Evolutionary conservation across 2,797 vertebrate genomes (phyloP).

Genomic region (Melanogrammus aeglefinus): DNA sequence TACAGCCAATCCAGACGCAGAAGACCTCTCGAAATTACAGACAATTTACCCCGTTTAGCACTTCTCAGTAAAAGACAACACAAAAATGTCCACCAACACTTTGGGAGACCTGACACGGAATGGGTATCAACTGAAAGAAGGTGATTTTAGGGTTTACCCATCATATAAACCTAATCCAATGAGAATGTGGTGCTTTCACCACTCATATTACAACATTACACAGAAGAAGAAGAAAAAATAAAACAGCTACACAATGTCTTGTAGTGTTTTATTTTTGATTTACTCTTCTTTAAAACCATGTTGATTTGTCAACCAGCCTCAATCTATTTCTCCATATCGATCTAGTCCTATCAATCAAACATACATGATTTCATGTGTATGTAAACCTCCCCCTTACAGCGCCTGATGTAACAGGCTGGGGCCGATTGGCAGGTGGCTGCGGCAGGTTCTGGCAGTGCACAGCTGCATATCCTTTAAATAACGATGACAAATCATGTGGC

Average conservation of each 20-base stretch:
- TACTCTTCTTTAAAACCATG: background rate
- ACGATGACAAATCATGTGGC: constrained; percentile 27
- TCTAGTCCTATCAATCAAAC: background rate
- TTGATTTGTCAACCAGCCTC: background rate
- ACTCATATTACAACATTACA: background rate
- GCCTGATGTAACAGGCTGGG: constrained; percentile 25
- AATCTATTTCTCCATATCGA: background rate
- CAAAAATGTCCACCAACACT: background rate
- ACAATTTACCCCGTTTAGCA: background rate
- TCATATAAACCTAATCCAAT: background rate
- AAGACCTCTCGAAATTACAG: background rate
- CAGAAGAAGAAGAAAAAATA: background rate
- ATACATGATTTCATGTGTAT: background rate
- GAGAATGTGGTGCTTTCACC: background rate
- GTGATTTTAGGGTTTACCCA: background rate
- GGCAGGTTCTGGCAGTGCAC: constrained; percentile 27
- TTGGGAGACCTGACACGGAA: background rate
- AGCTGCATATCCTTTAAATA: constrained; percentile 48
- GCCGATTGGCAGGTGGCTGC: constrained; percentile 19
- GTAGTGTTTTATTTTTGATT: background rate
- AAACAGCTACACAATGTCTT: background rate
- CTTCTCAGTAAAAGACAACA: background rate
- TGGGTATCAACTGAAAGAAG: background rate
- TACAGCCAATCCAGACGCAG: background rate
- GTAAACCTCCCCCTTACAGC: background rate